A percentile compares a stretch with the other conserved stretches of the same genome.
Evolutionary conservation across 2,113 vertebrate species (phyloP).

Genomic region (Oreotragus oreotragus): DNA sequence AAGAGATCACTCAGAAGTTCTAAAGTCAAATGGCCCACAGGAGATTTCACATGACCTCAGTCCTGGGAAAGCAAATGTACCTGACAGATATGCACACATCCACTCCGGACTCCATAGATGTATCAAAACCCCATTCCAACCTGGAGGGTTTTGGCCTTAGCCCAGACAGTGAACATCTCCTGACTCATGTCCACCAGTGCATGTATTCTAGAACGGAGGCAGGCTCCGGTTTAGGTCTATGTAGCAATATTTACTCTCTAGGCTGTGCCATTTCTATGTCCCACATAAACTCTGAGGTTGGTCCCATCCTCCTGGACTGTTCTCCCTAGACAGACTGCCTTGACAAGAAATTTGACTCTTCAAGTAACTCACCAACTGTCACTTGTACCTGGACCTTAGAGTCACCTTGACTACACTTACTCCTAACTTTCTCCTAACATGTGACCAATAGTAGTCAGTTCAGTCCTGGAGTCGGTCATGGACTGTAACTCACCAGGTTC

Average conservation of each 20-base stretch:
- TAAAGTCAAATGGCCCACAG: neutral
- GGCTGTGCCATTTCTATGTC: neutral
- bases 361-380: neutral
- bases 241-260: neutral
- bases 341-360: neutral
- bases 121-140: neutral
- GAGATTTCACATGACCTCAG: neutral
- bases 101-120: neutral
- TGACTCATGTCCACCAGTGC: neutral
- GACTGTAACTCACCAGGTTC: neutral
- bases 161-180: neutral
- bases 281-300: neutral
- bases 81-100: fast-evolving
- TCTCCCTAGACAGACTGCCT: neutral
- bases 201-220: neutral
- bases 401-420: neutral
- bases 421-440: neutral
- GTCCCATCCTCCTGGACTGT: neutral
- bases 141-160: neutral
- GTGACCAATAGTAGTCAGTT: neutral
- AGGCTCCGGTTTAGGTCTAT: neutral
- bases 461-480: neutral
- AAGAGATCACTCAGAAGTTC: neutral
- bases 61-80: neutral
- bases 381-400: neutral